phyloP scores from a whole-genome alignment of 1,140 invertebrate genomes.

The Agrilus planipennis region DNA sequence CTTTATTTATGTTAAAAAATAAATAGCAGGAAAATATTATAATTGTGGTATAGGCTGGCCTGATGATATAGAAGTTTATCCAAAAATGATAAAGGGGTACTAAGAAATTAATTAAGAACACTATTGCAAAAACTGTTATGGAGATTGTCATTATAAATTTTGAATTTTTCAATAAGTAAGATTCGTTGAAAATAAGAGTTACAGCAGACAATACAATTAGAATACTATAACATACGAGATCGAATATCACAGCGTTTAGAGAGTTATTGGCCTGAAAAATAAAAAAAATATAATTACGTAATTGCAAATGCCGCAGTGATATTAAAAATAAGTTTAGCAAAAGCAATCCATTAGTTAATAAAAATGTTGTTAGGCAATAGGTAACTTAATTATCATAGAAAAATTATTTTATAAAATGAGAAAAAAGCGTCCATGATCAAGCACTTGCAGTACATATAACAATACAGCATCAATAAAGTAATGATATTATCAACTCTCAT shows the following conservation, averaged over 20 bases:
- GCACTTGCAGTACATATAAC: no score
- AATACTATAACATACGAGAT: slow-evolving; percentile 33
- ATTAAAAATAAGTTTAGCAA: no score
- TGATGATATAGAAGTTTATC: slow-evolving; percentile 26
- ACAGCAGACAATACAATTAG: slow-evolving; percentile 30
- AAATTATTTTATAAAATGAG: background rate
- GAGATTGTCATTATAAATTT: slow-evolving; percentile 33
- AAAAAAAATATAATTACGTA: no score
- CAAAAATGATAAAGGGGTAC: slow-evolving; percentile 42
- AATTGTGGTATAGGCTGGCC: slow-evolving; percentile 58
- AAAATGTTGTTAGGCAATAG: no score
- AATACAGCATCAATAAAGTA: no score
- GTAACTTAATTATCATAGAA: no score
- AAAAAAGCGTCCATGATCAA: no score
- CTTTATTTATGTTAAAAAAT: slow-evolving; percentile 61
- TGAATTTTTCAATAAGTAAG: slow-evolving; percentile 34
- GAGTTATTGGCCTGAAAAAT: slow-evolving; percentile 29
- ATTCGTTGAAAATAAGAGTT: slow-evolving; percentile 26
- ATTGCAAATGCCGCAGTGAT: no score
- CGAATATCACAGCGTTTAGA: slow-evolving; percentile 30
- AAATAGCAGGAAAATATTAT: slow-evolving; percentile 62
- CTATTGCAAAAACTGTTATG: slow-evolving; percentile 33
- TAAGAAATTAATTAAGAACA: slow-evolving; percentile 40
- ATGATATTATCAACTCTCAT: no score
- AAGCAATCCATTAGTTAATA: no score